phyloP scores from a whole-genome alignment of 2,888 invertebrate species.

The Hydroisotoma schaefferi region DNA sequence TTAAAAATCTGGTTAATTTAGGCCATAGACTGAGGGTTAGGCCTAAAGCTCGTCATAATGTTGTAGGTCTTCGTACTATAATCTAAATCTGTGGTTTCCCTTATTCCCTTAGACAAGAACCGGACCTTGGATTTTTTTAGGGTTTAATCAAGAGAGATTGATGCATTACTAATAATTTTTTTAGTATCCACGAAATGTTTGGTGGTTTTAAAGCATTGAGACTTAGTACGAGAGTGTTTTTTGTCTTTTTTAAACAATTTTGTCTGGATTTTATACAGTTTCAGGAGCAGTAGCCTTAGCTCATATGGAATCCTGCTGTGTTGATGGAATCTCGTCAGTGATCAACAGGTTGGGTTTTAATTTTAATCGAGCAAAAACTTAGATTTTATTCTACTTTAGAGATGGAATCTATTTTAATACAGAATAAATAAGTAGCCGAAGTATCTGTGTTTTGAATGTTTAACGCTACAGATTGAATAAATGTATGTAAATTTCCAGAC shows the following conservation, averaged over 20 bases:
- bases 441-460: neutral
- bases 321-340: conserved; percentile 43
- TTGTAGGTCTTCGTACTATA: too few species aligned
- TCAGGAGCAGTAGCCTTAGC: conserved; percentile 84
- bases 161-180: too few species aligned
- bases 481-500: too few species aligned
- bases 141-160: too few species aligned
- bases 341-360: conserved; percentile 51
- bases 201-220: too few species aligned
- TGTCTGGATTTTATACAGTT: conserved; percentile 59
- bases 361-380: neutral
- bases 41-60: too few species aligned
- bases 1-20: too few species aligned
- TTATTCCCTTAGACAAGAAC: conserved; percentile 12
- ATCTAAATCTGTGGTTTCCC: too few species aligned
- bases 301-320: conserved; percentile 61
- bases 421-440: neutral
- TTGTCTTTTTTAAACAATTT: conserved; percentile 16
- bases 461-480: neutral
- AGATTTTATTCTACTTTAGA: neutral
- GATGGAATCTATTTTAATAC: too few species aligned
- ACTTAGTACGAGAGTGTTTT: neutral
- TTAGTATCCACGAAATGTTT: too few species aligned
- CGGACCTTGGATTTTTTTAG: neutral
- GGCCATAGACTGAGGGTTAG: too few species aligned